Percentiles rank a stretch among this genome's conserved stretches.
phyloP scores from a whole-genome alignment of 2,888 invertebrate genomes.

The Acleris laterana region DNA sequence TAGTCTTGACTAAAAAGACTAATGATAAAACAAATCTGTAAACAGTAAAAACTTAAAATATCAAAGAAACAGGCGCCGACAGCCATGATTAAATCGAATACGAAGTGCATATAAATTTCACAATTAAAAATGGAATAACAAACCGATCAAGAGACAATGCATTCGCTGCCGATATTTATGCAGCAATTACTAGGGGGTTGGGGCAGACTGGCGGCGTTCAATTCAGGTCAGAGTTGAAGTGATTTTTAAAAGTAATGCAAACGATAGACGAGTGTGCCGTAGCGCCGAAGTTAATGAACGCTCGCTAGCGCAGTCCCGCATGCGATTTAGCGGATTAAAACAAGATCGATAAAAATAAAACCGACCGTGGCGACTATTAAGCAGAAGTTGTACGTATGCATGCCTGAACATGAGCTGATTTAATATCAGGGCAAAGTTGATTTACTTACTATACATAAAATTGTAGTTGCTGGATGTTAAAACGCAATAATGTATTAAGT shows the following conservation, averaged over 20 bases:
- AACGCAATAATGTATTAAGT: no score
- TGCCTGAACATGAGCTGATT: no score
- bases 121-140: constrained; percentile 38
- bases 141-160: constrained; percentile 37
- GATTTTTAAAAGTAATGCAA: constrained; percentile 81
- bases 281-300: constrained; percentile 71
- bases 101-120: constrained; percentile 1
- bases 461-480: no score
- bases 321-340: constrained; percentile 54
- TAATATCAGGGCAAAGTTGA: no score
- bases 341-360: constrained; percentile 49
- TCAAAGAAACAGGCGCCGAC: no score
- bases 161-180: constrained; percentile 58
- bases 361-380: constrained; percentile 5
- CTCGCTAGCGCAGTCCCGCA: constrained; percentile 53
- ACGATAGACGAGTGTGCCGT: constrained; percentile 67
- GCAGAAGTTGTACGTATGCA: no score
- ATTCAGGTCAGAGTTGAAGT: constrained; percentile 79
- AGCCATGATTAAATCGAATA: no score
- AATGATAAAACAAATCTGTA: no score
- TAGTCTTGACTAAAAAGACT: no score
- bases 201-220: constrained; percentile 69
- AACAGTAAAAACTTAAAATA: no score
- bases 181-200: constrained; percentile 73
- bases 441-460: no score